Base-by-base conservation (phyloP, 2,888 invertebrate species). In the Torymus auratus region DNA sequence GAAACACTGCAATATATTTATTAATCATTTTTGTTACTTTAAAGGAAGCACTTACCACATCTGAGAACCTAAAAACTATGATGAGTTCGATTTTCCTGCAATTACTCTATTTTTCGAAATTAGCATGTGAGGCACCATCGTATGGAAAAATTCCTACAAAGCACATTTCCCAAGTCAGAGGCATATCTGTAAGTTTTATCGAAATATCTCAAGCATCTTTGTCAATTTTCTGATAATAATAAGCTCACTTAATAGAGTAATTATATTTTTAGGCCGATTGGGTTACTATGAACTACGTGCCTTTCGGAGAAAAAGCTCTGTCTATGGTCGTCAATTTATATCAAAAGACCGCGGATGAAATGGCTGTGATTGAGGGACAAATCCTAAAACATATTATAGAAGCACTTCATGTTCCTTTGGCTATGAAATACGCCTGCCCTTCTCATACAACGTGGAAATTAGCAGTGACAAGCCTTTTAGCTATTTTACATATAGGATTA, bases 391-490 rank as follows among this genome's bases (percentile, higher is more conserved):
- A 95, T 85, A 94, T 96, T 81, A 92, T 94, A 58, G 91, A 93
- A 92, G 94, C 95, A 52, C 91, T 97, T 83, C 94, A 94, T 77
- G 92, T 94, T 69, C 96, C 97, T 3, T 91, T 97, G 84, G 93
- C 94, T 17, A 92, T 96, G 91, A 96, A 96, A 91, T 97, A 97
- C 87, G 93, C 94, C 84, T 96, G 96, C 88, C 94, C 95, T 11
- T 94, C 96, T 2, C 94, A 95, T 77, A 94, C 94, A 83, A 96
- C 96, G 14, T 97, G 97, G 97, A 96, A 96, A 91, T 90, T 96
- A 84, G 95, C 96, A 14, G 95, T 96, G 55, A 94, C 94, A 75
- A 94, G 96, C 87, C 92, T 97, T 73, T 93, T 96, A 76, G 93
- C 95, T 85, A 94, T 97, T 23, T 91, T 99, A 82, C 95, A 95